Conservation (phyloP, 2,113 vertebrate genomes). For the Gallinago media region DNA sequence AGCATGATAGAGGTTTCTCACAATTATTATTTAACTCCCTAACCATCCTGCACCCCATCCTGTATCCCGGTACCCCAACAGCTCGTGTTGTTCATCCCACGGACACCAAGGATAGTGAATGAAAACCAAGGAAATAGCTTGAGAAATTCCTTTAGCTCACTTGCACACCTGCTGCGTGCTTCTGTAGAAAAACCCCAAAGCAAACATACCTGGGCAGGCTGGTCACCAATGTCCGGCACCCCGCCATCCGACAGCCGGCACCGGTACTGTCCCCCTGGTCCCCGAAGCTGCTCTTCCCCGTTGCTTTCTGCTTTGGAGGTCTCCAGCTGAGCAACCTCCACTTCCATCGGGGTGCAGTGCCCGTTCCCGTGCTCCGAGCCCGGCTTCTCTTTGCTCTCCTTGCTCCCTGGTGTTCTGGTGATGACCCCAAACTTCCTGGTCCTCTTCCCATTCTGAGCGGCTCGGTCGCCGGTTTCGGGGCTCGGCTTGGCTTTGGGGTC, state of each 20-base stretch:
- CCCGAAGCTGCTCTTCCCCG: constrained; percentile 19
- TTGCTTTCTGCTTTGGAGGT: constrained; percentile 54
- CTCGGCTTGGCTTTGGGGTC: constrained; percentile 71
- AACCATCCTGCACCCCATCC: background rate
- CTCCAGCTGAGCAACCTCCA: constrained; percentile 66
- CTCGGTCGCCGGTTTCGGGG: constrained; percentile 65
- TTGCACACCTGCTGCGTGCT: background rate
- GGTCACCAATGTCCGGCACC: constrained; percentile 76
- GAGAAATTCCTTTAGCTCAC: background rate
- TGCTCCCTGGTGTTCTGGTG: constrained; percentile 80
- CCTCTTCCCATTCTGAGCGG: constrained; percentile 82
- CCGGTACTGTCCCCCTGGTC: constrained; percentile 40
- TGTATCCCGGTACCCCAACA: rapidly evolving
- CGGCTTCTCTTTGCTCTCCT: constrained; percentile 58
- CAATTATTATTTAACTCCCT: background rate
- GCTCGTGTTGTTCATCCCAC: background rate
- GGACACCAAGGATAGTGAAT: background rate
- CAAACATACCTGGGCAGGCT: constrained; percentile 79
- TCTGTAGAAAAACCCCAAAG: background rate
- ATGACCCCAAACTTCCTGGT: constrained; percentile 94
- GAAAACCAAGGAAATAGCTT: background rate
- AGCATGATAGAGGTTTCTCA: background rate
- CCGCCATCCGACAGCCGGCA: constrained; percentile 75
- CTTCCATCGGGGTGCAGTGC: constrained; percentile 72
- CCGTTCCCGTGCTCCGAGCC: constrained; percentile 68